Percentiles rank a stretch among this genome's conserved stretches.
phyloP scores from a whole-genome alignment of 2,888 invertebrate genomes.

The Alloscopus bannaensis region DNA sequence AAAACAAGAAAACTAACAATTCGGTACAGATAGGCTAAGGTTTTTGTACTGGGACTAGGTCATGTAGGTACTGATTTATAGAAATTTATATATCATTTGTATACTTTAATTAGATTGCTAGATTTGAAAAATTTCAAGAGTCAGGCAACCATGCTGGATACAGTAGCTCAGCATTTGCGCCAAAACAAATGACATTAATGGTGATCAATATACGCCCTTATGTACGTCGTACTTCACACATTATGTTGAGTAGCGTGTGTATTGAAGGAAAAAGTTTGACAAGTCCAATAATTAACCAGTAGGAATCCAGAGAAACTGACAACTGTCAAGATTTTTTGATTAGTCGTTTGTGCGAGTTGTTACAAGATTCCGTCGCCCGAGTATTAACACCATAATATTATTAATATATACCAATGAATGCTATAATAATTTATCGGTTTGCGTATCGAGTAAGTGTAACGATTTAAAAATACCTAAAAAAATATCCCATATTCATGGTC shows the following conservation, averaged over 20 bases:
- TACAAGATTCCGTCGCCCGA: no score
- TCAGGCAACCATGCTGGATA: constrained; percentile 1
- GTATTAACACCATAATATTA: constrained; percentile 24
- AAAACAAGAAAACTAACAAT: constrained; percentile 39
- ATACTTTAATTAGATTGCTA: constrained; percentile 31
- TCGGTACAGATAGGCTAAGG: constrained; percentile 31
- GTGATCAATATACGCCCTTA: no score
- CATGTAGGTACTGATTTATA: constrained; percentile 22
- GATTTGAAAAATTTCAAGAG: no score
- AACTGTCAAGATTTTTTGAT: no score
- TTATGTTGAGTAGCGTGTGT: no score
- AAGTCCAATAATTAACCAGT: no score
- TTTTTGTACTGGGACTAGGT: constrained; percentile 33
- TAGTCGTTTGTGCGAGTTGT: no score
- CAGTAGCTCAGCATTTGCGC: no score
- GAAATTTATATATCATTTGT: constrained; percentile 43
- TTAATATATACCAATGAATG: constrained; percentile 23
- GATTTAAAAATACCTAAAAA: constrained; percentile 19
- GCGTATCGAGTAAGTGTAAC: constrained; percentile 25
- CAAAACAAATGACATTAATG: no score
- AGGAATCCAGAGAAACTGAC: no score
- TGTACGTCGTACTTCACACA: no score
- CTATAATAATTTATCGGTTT: constrained; percentile 26
- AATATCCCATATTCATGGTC: constrained; percentile 53
- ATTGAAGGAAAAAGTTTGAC: no score